Conservation (phyloP, 2,888 invertebrate genomes). For the Cheilosia pagana region DNA sequence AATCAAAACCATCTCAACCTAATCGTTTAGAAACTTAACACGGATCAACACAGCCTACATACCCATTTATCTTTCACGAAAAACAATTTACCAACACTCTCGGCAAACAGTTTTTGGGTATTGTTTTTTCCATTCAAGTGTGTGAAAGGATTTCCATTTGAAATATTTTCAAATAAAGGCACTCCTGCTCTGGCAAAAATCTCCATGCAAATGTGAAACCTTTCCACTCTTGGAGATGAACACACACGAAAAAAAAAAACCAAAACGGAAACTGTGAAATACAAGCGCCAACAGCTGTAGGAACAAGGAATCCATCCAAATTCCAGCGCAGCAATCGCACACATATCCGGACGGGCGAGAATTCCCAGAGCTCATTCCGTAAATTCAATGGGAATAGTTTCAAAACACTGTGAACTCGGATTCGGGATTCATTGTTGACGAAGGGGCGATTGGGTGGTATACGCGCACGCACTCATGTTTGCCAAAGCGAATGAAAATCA, state of each 20-base stretch:
- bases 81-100: constrained; percentile 51
- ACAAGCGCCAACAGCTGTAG: constrained; percentile 66
- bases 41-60: neutral
- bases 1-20: constrained; percentile 9
- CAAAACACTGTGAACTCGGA: constrained; percentile 40
- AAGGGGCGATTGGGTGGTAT: neutral
- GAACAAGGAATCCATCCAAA: constrained; percentile 68
- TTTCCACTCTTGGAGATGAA: constrained; percentile 8
- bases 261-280: constrained; percentile 46
- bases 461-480: neutral
- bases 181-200: neutral
- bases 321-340: constrained; percentile 54
- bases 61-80: constrained; percentile 6
- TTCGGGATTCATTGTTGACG: constrained; percentile 35
- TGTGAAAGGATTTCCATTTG: constrained; percentile 53
- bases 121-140: constrained; percentile 24
- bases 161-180: constrained; percentile 50
- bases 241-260: constrained; percentile 1
- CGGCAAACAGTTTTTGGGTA: constrained; percentile 19
- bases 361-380: constrained; percentile 56
- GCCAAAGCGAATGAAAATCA: constrained; percentile 48
- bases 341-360: constrained; percentile 42
- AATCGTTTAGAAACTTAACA: constrained; percentile 26
- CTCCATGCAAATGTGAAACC: constrained; percentile 42
- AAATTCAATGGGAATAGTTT: constrained; percentile 71